Conservation (phyloP, 2,888 invertebrate species). For the Parthenolecanium corni region DNA sequence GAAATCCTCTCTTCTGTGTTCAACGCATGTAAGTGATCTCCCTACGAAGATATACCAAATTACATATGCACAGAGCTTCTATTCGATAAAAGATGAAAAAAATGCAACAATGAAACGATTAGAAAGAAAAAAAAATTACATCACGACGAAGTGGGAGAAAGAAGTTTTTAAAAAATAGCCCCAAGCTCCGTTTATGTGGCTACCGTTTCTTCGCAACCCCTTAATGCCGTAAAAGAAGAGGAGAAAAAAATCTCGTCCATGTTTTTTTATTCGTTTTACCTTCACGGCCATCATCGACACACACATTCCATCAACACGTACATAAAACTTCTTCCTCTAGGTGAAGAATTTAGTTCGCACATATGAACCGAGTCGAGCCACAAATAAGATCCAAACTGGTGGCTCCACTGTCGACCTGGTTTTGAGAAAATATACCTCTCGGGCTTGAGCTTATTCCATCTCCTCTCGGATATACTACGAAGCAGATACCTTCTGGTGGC, state of each 20-base stretch:
- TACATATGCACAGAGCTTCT: neutral
- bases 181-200: slow-evolving; percentile 2
- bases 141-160: neutral
- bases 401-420: neutral
- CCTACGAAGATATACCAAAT: no score
- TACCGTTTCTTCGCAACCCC: slow-evolving; percentile 17
- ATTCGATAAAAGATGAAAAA: neutral
- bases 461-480: no score
- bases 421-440: no score
- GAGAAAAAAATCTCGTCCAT: neutral
- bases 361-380: neutral
- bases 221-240: neutral
- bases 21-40: no score
- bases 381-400: neutral
- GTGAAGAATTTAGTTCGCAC: neutral
- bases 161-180: slow-evolving; percentile 14
- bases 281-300: neutral
- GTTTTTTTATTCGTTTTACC: neutral
- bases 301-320: neutral
- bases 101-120: neutral
- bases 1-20: no score
- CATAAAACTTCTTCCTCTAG: neutral
- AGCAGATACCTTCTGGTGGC: no score
- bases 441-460: no score
- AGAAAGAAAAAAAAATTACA: slow-evolving; percentile 4